These are phyloP conservation scores for Strongylocentrotus purpuratus DNA, from an alignment of 35 echinoderm and acorn worm species.

Conservation along the genomic window DNA sequence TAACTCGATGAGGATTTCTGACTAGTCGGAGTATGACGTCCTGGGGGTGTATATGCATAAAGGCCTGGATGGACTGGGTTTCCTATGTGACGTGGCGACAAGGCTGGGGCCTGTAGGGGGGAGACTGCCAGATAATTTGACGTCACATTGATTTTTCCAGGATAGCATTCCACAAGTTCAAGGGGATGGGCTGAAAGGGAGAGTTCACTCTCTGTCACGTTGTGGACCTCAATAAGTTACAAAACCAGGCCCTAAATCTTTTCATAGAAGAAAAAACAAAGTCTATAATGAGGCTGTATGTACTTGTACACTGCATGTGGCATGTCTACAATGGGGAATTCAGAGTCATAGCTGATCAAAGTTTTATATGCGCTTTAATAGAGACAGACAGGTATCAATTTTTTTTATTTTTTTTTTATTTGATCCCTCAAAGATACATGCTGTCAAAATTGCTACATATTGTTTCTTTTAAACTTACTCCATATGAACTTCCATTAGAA, in stretches of 20 bases:
- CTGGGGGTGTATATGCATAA: background rate
- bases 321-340: no score
- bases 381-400: no score
- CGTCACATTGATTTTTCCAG: slow-evolving; percentile 17
- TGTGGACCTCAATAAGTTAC: background rate
- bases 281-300: no score
- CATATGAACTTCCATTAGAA: no score
- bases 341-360: no score
- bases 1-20: background rate
- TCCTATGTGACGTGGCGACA: slow-evolving; percentile 12
- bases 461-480: no score
- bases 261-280: no score
- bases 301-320: no score
- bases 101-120: background rate
- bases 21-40: background rate
- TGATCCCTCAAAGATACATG: no score
- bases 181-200: background rate
- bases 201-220: background rate
- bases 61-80: background rate
- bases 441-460: no score
- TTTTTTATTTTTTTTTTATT: no score
- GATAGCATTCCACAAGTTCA: background rate
- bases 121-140: background rate
- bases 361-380: no score
- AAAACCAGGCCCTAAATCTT: background rate